A percentile compares a stretch with the other conserved stretches of the same genome.
Conservation (phyloP, 2,797 vertebrate species). For the Platalea minor region DNA sequence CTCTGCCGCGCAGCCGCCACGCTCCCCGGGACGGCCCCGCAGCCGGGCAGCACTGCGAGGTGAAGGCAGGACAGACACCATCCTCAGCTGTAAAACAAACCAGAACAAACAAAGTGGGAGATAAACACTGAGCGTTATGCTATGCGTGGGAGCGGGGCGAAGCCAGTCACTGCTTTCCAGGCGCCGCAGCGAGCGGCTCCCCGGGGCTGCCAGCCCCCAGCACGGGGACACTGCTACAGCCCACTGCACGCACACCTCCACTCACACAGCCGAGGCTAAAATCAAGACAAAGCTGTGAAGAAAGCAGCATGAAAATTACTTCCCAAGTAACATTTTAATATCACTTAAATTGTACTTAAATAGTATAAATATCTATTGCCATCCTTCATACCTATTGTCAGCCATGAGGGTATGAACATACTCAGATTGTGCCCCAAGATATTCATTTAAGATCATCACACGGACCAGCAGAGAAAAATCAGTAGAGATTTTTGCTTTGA, state of each 20-base stretch:
- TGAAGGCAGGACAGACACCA: neutral
- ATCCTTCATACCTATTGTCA: neutral
- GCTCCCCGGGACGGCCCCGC: neutral
- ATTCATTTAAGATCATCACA: neutral
- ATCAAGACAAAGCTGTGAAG: neutral
- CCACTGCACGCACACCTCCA: neutral
- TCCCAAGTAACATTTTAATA: neutral
- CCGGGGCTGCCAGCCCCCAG: neutral
- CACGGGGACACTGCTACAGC: fast-evolving
- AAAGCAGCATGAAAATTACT: neutral
- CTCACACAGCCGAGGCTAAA: neutral
- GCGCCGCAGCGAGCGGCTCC: fast-evolving
- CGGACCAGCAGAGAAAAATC: neutral
- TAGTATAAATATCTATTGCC: neutral
- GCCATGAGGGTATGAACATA: neutral
- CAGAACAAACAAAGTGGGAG: neutral
- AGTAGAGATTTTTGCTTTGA: neutral
- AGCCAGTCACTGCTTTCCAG: neutral
- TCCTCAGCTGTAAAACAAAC: neutral
- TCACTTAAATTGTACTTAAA: neutral
- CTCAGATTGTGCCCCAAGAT: neutral
- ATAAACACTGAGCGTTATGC: neutral
- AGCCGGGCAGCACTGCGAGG: neutral
- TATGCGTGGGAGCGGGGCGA: fast-evolving
- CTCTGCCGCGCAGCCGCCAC: fast-evolving